Base-by-base conservation (phyloP, 2,113 vertebrate genomes). In the Psammodynastes pulverulentus region DNA sequence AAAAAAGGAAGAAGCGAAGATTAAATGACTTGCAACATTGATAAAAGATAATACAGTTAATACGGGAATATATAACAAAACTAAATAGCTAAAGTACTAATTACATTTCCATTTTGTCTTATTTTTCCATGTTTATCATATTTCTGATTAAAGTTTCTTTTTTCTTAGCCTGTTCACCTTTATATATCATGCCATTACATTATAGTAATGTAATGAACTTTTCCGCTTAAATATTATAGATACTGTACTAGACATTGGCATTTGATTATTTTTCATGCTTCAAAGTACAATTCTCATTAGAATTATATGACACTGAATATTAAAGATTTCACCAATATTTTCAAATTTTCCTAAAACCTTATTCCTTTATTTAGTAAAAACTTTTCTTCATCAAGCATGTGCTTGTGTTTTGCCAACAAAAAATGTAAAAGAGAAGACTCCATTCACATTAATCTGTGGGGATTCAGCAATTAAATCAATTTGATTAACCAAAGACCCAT, bases 391-490 rank as follows among this genome's bases (percentile, higher is more conserved):
- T 95, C 67, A 92, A 93, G 94, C 95, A 89, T 94, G 89, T 94
- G 94, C 93, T 39, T 94, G 93, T 97, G 95, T 96, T 97, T 96
- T 97, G 96, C 93, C 96, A 97, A 97, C 95, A 97, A 95, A 95
- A 96, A 94, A 95, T 89, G 94, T 95, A 93, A 96, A 95, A 95
- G 91, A 95, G 95, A 96, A 97, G 95, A 96, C 92, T 97, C 96
- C 94, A 96, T 95, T 97, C 96, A 94, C 92, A 96, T 96, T 97
- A 96, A 96, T 97, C 96, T 97, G 96, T 95, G 92, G 95, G 95
- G 94, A 97, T 97, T 97, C 95, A 95, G 96, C 96, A 97, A 97
- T 97, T 97, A 97, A 97, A 97, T 96, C 96, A 97, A 97, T 97
- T 96, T 97, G 96, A 97, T 97, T 96, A 97, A 96, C 96, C 96